Evolutionary conservation across 2,113 vertebrate species (phyloP).

Genomic region (Pavo muticus): DNA sequence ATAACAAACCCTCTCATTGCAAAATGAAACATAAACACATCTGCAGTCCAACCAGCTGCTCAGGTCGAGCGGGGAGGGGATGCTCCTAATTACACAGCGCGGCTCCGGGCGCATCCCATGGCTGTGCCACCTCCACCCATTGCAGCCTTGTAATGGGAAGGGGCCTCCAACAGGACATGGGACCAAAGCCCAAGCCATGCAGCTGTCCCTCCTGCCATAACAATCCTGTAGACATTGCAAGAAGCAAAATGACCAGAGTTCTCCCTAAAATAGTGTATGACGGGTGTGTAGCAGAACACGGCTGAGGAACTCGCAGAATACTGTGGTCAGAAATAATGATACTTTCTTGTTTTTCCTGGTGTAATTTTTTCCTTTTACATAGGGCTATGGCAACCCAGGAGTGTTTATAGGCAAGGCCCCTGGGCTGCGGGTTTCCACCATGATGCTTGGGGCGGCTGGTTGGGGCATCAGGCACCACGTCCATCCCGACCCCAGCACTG

Average conservation of each 20-base stretch:
- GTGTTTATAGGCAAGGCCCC: background rate
- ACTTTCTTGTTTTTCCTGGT: background rate
- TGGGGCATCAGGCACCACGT: background rate
- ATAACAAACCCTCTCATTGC: background rate
- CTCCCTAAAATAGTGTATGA: background rate
- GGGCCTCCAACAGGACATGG: background rate
- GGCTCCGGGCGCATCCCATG: background rate
- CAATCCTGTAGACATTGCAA: rapidly evolving
- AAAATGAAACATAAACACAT: background rate
- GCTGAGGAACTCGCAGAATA: background rate
- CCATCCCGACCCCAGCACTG: rapidly evolving
- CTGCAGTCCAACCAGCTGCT: background rate
- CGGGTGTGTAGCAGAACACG: rapidly evolving
- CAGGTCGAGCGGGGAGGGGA: background rate
- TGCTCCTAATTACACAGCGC: background rate
- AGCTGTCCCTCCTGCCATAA: background rate
- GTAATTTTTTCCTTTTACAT: background rate
- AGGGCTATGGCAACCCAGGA: background rate
- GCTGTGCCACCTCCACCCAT: background rate
- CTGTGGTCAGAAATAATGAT: background rate
- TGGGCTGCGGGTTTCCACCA: rapidly evolving
- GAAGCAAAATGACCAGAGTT: rapidly evolving
- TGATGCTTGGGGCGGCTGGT: background rate
- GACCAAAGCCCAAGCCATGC: rapidly evolving
- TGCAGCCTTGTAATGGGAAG: background rate